Evolutionary conservation across 2,888 invertebrate species (phyloP).

Genomic region (Conistra vaccinii): DNA sequence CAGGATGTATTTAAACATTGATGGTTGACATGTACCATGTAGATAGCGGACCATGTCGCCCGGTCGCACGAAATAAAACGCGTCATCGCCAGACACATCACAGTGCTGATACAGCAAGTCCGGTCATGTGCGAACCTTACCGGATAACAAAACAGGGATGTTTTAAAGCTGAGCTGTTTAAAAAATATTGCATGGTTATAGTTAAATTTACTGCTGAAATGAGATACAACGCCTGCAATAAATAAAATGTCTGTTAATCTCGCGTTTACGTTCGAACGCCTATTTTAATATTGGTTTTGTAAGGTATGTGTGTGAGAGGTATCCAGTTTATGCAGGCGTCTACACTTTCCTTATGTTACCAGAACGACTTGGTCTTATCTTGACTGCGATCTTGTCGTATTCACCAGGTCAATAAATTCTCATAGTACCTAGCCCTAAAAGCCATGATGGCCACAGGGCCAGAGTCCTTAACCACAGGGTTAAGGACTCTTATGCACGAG

Average conservation of each 20-base stretch:
- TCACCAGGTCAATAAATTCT: background rate
- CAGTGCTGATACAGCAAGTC: conserved; percentile 65
- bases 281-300: background rate
- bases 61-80: conserved; percentile 74
- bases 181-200: conserved; percentile 27
- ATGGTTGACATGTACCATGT: conserved; percentile 75
- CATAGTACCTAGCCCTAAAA: background rate
- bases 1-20: conserved; percentile 77
- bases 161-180: conserved; percentile 38
- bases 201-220: conserved; percentile 23
- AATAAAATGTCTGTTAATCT: conserved; percentile 15
- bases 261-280: background rate
- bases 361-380: background rate
- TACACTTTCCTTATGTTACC: background rate
- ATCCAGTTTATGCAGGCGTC: conserved; percentile 8
- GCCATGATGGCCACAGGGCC: no score
- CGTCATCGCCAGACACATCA: conserved; percentile 70
- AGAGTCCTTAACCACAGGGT: no score
- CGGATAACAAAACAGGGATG: conserved; percentile 58
- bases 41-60: conserved; percentile 72
- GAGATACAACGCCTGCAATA: conserved; percentile 8
- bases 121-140: conserved; percentile 66
- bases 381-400: no score
- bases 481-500: no score
- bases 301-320: background rate